Evolutionary conservation across 2,797 vertebrate species (phyloP), one percentile per base, ranked within the genome.

Genomic region (Petrocephalus schoutedeni): DNA sequence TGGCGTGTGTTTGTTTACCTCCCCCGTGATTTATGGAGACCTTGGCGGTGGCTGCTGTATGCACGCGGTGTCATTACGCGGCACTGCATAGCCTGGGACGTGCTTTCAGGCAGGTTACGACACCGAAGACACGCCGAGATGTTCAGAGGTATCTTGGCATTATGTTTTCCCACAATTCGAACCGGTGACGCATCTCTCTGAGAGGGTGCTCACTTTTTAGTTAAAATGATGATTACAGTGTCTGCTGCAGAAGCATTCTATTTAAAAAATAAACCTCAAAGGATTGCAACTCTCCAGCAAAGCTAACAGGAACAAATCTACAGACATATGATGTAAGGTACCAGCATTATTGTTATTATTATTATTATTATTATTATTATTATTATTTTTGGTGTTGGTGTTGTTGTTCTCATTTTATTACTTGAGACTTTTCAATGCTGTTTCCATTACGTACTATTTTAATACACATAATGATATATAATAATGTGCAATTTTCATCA

Each of bases 221-320:
- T 51, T 49, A 53, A 53, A 53, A 54, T 83, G 36, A 83, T 83
- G 80, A 83, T 83, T 83, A 82, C 74, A 45, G 36, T 83, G 80
- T 54, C 80, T 83, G 51, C n/a, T 53, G 19, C 19, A 77, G n/a
- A 83, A 83, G 49, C 53, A 16, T 83, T 83, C 21, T 83, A 16
- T 51, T 16, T 49, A 51, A 83, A 49, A 82, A 83, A 82, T 12
- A 28, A 53, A 53, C 10, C 80, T 83, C 80, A 49, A 45, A 51
- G 49, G 45, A 53, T 53, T 83, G 1, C 41, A 49, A 53, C n/a
- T 83, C 45, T 83, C 45, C 3, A 1, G 1, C 19, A 83, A 49
- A 83, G n/a, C 49, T 14, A n/a, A 49, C 19, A 1, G 49, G 80
- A 51, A 2, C 2, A 83, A 53, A 51, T 83, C 80, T 83, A 19